phyloP scores from a whole-genome alignment of 1,140 invertebrate species.

The Armadillidium nasatum region DNA sequence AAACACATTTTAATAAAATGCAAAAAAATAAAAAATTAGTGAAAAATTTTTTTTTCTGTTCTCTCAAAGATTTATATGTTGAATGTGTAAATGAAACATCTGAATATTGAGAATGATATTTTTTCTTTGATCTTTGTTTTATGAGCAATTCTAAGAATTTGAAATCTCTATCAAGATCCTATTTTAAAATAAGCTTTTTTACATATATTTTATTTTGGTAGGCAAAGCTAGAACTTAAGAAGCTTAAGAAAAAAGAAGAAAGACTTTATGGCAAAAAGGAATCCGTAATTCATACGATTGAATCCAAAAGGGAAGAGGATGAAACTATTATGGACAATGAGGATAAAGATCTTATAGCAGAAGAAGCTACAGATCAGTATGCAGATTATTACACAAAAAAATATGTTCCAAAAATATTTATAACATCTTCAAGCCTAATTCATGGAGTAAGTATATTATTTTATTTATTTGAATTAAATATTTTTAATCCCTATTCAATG shows the following conservation, averaged over 20 bases:
- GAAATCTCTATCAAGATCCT: too few species aligned
- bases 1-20: too few species aligned
- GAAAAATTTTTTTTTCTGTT: too few species aligned
- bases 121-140: too few species aligned
- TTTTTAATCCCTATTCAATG: too few species aligned
- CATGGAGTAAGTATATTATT: not conserved
- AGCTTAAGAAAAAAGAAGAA: not conserved
- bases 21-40: too few species aligned
- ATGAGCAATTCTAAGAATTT: too few species aligned
- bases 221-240: not conserved
- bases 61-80: too few species aligned
- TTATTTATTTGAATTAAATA: too few species aligned
- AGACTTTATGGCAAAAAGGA: not conserved
- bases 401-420: not conserved
- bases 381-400: not conserved
- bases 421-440: not conserved
- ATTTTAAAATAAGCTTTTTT: too few species aligned
- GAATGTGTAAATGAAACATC: too few species aligned
- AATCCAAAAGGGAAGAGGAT: not conserved
- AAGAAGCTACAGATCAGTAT: not conserved
- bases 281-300: not conserved
- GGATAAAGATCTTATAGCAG: not conserved
- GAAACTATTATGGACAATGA: not conserved
- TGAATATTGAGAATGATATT: too few species aligned
- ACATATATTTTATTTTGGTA: not conserved